Conservation (phyloP, 1,140 invertebrate species). For the Hycleus phaleratus region DNA sequence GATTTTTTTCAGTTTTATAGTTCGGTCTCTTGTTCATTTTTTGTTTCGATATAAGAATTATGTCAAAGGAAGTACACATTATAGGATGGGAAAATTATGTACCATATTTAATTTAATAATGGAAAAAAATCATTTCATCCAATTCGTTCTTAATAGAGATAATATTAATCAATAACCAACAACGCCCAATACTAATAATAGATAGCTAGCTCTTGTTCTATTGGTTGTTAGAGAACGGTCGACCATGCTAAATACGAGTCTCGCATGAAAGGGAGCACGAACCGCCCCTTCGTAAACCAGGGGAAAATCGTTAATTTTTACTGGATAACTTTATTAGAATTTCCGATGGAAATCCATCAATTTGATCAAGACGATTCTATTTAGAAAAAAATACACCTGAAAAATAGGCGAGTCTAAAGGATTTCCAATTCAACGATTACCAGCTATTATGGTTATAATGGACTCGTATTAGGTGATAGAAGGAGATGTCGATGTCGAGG, state of each 20-base stretch:
- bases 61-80: slow-evolving; percentile 17
- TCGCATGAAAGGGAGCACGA: no score
- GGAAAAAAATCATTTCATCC: neutral
- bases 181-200: neutral
- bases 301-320: no score
- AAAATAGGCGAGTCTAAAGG: neutral
- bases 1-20: slow-evolving; percentile 7
- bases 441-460: neutral
- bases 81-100: slow-evolving; percentile 15
- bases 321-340: no score
- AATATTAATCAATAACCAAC: neutral
- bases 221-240: neutral
- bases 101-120: neutral
- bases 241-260: no score
- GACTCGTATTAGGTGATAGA: neutral
- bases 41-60: neutral
- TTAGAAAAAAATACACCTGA: no score
- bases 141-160: neutral
- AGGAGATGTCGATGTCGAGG: neutral
- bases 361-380: no score
- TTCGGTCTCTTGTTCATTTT: neutral
- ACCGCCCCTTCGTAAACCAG: no score
- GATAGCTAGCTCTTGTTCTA: neutral
- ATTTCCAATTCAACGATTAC: neutral
- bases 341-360: no score